phyloP scores from a whole-genome alignment of 2,797 vertebrate species.

The Acrocephalus scirpaceus region DNA sequence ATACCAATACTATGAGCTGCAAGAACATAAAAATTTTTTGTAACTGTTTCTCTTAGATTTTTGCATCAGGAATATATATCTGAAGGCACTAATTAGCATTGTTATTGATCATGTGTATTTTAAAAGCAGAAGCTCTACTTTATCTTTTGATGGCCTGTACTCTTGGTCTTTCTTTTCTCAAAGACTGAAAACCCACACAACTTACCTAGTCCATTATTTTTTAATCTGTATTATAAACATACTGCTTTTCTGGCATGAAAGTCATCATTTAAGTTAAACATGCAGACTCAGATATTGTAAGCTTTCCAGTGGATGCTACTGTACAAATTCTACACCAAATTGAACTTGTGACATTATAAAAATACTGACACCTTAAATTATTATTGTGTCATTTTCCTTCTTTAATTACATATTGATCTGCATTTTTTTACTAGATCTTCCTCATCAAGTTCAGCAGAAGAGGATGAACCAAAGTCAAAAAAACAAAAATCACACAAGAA shows the following conservation, averaged over 20 bases:
- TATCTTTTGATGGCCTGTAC: background rate
- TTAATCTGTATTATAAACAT: background rate
- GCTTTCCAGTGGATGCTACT: background rate
- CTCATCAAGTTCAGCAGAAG: slow-evolving; percentile 80
- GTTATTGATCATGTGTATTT: background rate
- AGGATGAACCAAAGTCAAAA: slow-evolving; percentile 79
- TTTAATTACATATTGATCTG: background rate
- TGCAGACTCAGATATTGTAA: background rate
- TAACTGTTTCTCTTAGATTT: background rate
- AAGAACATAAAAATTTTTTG: background rate
- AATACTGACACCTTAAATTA: background rate
- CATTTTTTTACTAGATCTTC: slow-evolving; percentile 72
- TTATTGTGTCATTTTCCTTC: background rate
- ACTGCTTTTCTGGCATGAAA: background rate
- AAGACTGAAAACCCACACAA: background rate
- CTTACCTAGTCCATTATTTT: background rate
- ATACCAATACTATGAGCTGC: background rate
- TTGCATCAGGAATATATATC: background rate
- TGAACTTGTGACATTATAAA: background rate
- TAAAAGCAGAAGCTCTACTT: background rate
- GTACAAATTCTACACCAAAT: background rate
- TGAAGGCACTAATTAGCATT: background rate
- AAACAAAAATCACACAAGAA: slow-evolving; percentile 84
- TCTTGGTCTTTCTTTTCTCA: background rate
- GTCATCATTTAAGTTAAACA: background rate